Percentiles rank a stretch among this genome's conserved stretches.
These are phyloP conservation scores for Trichopria drosophilae DNA, from an alignment of 2,888 invertebrate species.

Conservation along the genomic window DNA sequence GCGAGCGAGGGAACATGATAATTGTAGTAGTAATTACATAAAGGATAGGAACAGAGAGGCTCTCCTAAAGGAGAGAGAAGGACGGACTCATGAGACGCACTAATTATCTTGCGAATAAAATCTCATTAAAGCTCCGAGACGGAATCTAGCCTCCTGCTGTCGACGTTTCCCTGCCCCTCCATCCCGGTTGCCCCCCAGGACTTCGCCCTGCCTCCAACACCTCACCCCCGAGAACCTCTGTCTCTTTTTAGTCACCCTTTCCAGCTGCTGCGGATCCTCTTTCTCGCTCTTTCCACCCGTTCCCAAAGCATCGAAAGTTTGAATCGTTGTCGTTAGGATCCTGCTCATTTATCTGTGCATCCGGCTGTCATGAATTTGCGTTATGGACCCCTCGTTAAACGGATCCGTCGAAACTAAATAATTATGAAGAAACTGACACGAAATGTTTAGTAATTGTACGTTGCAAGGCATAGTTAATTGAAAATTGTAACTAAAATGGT, in stretches of 20 bases:
- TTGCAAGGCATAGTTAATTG: too few species aligned
- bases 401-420: too few species aligned
- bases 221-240: not conserved
- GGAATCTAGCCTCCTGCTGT: slow-evolving; percentile 42
- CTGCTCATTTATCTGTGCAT: slow-evolving; percentile 15
- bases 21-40: slow-evolving; percentile 45
- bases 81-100: slow-evolving; percentile 45
- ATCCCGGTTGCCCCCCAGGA: too few species aligned
- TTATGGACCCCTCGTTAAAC: slow-evolving; percentile 27
- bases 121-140: slow-evolving; percentile 44
- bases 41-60: slow-evolving; percentile 34
- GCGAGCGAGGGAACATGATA: slow-evolving; percentile 36
- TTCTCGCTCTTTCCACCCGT: not conserved
- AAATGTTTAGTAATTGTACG: too few species aligned
- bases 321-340: too few species aligned
- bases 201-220: too few species aligned
- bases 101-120: slow-evolving; percentile 48
- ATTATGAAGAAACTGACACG: too few species aligned
- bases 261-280: too few species aligned
- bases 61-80: slow-evolving; percentile 26
- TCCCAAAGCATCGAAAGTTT: too few species aligned
- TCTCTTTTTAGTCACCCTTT: slow-evolving; percentile 1
- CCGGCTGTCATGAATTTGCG: slow-evolving; percentile 24
- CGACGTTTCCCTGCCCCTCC: slow-evolving; percentile 34
- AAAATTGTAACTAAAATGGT: too few species aligned